These are phyloP conservation scores for Catostomus latipinnis DNA, from an alignment of 2,797 vertebrate genomes.

Conservation along the genomic window DNA sequence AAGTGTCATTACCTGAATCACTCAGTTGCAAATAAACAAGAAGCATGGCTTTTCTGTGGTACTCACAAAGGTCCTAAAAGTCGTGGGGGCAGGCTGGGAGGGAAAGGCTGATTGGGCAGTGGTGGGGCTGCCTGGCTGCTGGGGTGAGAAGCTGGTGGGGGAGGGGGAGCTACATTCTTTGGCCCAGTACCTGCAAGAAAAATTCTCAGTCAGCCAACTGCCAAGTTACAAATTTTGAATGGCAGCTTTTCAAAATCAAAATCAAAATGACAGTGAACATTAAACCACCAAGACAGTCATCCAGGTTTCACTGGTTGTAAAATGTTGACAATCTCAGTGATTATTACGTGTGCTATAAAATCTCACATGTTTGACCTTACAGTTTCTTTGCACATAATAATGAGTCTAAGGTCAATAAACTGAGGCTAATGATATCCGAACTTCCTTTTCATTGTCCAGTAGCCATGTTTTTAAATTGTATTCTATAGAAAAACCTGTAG, in stretches of 20 bases:
- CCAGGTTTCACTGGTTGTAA: not conserved
- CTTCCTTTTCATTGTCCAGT: not conserved
- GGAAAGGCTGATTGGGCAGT: conserved; percentile 36
- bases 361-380: not conserved
- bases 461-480: not conserved
- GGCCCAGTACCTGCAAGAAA: conserved; percentile 62
- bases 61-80: conserved; percentile 71
- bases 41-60: not conserved
- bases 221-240: too few species aligned
- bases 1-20: not conserved
- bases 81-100: conserved; percentile 75
- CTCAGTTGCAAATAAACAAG: not conserved
- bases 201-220: not conserved
- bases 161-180: conserved; percentile 61
- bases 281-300: too few species aligned
- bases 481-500: too few species aligned
- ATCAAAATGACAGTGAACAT: not conserved
- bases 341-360: not conserved
- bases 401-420: not conserved
- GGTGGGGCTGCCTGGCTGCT: conserved; percentile 60
- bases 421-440: not conserved
- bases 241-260: too few species aligned
- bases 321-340: not conserved
- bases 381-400: not conserved
- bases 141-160: conserved; percentile 61